Evolutionary conservation across 2,113 vertebrate species (phyloP).

Genomic region (Entomyzon cyanotis): DNA sequence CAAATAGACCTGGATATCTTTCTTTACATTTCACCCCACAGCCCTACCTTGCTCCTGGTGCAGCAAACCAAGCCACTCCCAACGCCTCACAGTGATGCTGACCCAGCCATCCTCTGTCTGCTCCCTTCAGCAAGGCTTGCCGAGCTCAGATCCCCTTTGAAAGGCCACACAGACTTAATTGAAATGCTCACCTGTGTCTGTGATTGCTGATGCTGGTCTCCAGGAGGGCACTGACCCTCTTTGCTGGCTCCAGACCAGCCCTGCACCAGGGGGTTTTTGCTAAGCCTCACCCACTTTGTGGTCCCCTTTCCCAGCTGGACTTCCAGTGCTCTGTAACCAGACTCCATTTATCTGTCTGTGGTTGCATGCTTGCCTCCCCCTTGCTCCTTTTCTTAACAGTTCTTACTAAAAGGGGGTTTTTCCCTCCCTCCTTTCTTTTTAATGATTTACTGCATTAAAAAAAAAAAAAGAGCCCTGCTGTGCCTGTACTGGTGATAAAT

Average conservation of each 20-base stretch:
- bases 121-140: background rate
- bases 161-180: fast-evolving
- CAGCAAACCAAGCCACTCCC: background rate
- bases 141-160: background rate
- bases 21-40: background rate
- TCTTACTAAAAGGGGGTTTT: background rate
- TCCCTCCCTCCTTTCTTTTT: background rate
- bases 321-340: background rate
- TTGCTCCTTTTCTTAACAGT: background rate
- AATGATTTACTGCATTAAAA: background rate
- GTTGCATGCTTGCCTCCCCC: background rate
- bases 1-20: background rate
- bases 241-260: background rate
- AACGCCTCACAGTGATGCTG: fast-evolving
- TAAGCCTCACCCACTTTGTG: background rate
- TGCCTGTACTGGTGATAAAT: conserved; percentile 2
- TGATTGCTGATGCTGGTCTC: fast-evolving
- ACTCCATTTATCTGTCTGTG: background rate
- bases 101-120: background rate
- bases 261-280: background rate
- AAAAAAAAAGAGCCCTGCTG: background rate
- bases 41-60: background rate
- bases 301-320: background rate
- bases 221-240: background rate
- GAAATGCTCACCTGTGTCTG: background rate